Base-by-base conservation (phyloP, 1,140 invertebrate genomes). In the Propsilocerus akamusi region DNA sequence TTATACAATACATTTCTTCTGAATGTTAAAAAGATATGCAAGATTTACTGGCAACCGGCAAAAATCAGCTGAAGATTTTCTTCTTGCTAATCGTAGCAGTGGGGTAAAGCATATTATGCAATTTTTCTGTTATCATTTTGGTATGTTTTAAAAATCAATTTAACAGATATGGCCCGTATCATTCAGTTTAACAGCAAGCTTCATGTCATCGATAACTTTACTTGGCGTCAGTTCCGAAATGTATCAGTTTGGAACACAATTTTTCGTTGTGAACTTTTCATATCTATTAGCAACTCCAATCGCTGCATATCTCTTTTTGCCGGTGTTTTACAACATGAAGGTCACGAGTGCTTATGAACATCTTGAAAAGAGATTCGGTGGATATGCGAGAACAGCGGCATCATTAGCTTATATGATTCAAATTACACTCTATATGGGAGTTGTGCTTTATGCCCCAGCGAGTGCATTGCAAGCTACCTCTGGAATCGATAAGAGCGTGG, bases 171-270 rank as follows among this genome's bases (percentile, higher is more conserved):
- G n/a, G 1, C 86, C 88, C 0, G 86, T 93, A 0, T 82, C 82
- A 2, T 82, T 92, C 51, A 89, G 85, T n/a, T 64, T 94, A 1
- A 89, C 92, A 80, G 86, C 91, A 7, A 92, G 86, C 32, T 95
- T 96, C 59, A 93, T 96, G 85, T 95, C 90, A 1, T 88, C 91
- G 8, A 80, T 95, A 14, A 91, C 90, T 1, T 66, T 96, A 32
- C 68, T 96, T 20, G 92, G 92, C 8, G 80, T 91, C 1, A 83
- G 84, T 1, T 76, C 82, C 47, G 89, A 93, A 65, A 90, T 82
- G 64, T 92, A 92, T 60, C 77, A 72, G 51, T 83, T 74, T 63
- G 87, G 88, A 25, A 83, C 84, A 48, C 81, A 86, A 59, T 92
- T 91, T 68, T 72, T 86, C 4, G 65, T 84, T 12, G 90, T 91